Evolutionary conservation across 64 coral and sea anemone species (phyloP), one percentile per base, ranked within the genome.

Genomic region (Dendrophyllia cribrosa): DNA sequence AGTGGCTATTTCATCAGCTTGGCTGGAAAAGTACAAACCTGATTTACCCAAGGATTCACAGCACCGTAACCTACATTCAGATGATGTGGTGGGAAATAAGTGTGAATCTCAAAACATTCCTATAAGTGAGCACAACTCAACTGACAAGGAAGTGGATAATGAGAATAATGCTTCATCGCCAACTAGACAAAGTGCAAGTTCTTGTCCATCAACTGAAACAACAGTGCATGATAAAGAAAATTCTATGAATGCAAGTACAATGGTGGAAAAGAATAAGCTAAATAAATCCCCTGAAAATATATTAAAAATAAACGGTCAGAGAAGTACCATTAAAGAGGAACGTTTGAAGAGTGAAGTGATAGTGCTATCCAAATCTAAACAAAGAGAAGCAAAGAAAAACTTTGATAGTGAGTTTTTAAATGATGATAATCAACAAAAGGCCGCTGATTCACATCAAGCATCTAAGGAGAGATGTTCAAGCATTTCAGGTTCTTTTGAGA

Each of bases 21-120:
- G 92, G 92, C 92, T 94, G 2, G 65, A 94, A 56, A 94, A 94
- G 34, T 94, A 55, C 15, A 94, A 89, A 34, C 92, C 92, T 56
- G 67, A 94, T 9, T 89, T 94, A 45, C 51, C 92, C 13, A n/a
- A 49, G 21, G 50, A 66, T 22, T 5, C 59, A 10, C 16, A 53
- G 10, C 20, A 24, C 21, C 21, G 2, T 19, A 26, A 50, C 23
- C 24, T 14, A 45, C 26, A 71, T 71, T 10, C 63, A 3, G 25
- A 12, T 44, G 9, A 13, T 71, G 64, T 77, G 26, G 11, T 5
- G 50, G 43, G 69, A 47, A 87, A 51, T 47, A 16, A 26, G 0
- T 26, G 6, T 60, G 59, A 63, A 34, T 93, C 25, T 46, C 47
- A 71, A 23, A 24, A 58, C 9, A 34, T 43, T 23, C 13, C 20